Evolutionary conservation across 2,797 vertebrate genomes (phyloP), one percentile per base, ranked within the genome.

Genomic region (Danio jaintianensis): DNA sequence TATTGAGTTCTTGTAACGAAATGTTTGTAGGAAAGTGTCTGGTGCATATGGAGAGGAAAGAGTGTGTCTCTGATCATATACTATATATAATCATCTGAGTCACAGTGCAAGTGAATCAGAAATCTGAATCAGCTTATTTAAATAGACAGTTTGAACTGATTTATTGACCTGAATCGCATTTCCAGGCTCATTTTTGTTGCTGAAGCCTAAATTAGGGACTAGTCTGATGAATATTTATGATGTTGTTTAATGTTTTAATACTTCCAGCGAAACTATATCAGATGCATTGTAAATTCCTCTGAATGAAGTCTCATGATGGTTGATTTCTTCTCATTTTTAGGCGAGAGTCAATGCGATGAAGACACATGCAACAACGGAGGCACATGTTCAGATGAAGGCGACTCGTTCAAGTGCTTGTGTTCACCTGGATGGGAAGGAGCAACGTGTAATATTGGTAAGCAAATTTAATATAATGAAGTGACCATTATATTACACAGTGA

Each of bases 351-450:
- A 88, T 99, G 98, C 0, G 98, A 99, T 0, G 97, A 96, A 89
- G 96, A 95, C 20, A 99, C 98, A 0, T 99, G 98, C 87, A 99
- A 99, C 91, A 99, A 98, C 0, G 97, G 97, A 1, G 98, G 97
- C 64, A 98, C 97, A 0, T 99, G 98, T 88, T 94, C 96, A 0
- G 98, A 99, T 0, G 95, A 98, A 85, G 96, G 93, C 0, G 93
- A 99, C 85, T 91, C 97, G 1, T 99, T 99, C 89, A 98, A 97
- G 86, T 99, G 98, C 93, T 96, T 93, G 89, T 99, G 98, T 83
- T 91, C 97, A 1, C 93, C 93, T 0, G 97, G 97, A 12, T 99
- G 98, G 98, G 97, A 98, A 88, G 98, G 98, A 36, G 92, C 97
- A 0, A 98, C 98, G 1, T 99, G 86, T 22, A 87, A 87, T 20